Conservation (phyloP, 2,113 vertebrate genomes). For the Hypocryptadius cinnamomeus region DNA sequence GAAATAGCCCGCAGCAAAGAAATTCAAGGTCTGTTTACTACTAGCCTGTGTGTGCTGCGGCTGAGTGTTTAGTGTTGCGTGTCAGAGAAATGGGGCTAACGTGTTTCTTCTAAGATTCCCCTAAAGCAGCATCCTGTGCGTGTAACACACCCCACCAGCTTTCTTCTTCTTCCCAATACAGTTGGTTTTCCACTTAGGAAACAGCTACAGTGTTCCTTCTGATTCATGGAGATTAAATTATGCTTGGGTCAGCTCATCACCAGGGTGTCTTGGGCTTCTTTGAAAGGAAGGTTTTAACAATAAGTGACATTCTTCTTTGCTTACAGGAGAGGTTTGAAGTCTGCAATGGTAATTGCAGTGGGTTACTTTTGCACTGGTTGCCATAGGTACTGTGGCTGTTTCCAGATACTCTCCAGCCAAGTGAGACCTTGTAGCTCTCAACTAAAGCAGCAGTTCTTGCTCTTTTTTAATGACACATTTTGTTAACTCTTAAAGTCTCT, state of each 20-base stretch:
- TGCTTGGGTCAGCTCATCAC: background rate
- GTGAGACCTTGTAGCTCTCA: background rate
- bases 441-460: background rate
- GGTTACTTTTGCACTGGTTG: background rate
- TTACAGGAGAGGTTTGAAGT: background rate
- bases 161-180: background rate
- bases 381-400: constrained; percentile 12
- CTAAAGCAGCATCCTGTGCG: background rate
- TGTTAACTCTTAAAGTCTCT: background rate
- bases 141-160: background rate
- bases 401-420: background rate
- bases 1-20: constrained; percentile 17
- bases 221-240: background rate
- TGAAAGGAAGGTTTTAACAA: background rate
- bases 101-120: background rate
- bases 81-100: background rate
- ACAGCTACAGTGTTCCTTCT: background rate
- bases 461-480: background rate
- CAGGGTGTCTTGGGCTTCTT: background rate
- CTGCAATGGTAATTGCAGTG: background rate
- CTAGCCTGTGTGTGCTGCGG: background rate
- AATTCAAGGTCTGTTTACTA: background rate
- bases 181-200: background rate
- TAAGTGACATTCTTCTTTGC: background rate
- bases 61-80: background rate